These are phyloP conservation scores for Trissolcus basalis DNA, from an alignment of 1,140 invertebrate species.

Conservation along the genomic window DNA sequence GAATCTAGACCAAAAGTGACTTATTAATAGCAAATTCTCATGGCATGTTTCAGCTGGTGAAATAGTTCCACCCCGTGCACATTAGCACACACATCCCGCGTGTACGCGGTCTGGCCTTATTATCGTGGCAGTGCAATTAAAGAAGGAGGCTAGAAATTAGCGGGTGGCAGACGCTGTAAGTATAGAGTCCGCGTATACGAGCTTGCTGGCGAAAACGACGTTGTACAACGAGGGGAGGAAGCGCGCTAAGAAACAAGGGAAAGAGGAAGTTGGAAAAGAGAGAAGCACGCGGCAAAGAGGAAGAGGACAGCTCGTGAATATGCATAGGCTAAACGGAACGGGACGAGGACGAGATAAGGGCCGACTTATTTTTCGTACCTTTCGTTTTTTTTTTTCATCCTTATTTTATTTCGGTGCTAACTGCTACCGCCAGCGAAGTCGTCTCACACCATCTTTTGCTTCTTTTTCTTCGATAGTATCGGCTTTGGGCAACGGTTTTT, in stretches of 20 bases:
- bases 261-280: conserved; percentile 55
- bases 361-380: conserved; percentile 74
- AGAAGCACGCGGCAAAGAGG: conserved; percentile 37
- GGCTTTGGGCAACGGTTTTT: conserved; percentile 44
- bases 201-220: conserved; percentile 52
- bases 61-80: conserved; percentile 40
- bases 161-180: conserved; percentile 71
- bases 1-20: background rate
- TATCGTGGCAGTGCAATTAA: conserved; percentile 73
- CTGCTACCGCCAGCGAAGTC: conserved; percentile 66
- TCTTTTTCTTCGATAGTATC: conserved; percentile 58
- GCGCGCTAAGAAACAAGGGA: conserved; percentile 52
- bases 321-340: conserved; percentile 71
- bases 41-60: background rate
- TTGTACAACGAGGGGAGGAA: conserved; percentile 51
- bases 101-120: conserved; percentile 64
- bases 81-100: conserved; percentile 36
- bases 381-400: conserved; percentile 69
- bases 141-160: conserved; percentile 75
- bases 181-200: conserved; percentile 68
- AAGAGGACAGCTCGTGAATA: conserved; percentile 68
- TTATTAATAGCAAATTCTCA: conserved; percentile 8
- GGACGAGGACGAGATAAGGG: conserved; percentile 69
- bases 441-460: conserved; percentile 41
- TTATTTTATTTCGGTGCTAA: conserved; percentile 74